phyloP scores from a whole-genome alignment of 2,797 vertebrate species.

The Macropodus opercularis region DNA sequence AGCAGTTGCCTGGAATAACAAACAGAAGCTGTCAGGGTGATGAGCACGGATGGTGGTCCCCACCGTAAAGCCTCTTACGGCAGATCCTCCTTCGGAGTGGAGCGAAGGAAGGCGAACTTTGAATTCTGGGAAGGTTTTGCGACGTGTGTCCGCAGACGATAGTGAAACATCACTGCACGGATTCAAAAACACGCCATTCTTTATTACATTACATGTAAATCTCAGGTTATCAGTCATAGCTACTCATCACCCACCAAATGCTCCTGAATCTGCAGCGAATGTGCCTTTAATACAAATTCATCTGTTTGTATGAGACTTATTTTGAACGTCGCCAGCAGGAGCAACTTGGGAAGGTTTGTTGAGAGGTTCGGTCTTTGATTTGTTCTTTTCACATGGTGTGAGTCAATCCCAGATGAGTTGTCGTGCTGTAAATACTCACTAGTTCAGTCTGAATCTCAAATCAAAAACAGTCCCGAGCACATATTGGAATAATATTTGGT shows the following conservation, averaged over 20 bases:
- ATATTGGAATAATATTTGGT: too few species aligned
- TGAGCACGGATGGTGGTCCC: slow-evolving; percentile 74
- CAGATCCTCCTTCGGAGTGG: slow-evolving; percentile 37
- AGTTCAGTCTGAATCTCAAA: not conserved
- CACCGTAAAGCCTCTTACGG: slow-evolving; percentile 57
- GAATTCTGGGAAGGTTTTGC: slow-evolving; percentile 50
- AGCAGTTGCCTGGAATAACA: slow-evolving; percentile 74
- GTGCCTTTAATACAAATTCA: too few species aligned
- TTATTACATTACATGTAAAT: slow-evolving; percentile 6
- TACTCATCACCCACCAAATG: not conserved
- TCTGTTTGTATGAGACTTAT: not conserved
- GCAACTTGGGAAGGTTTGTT: not conserved
- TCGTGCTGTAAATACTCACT: not conserved
- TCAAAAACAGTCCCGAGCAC: too few species aligned
- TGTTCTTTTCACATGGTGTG: slow-evolving; percentile 8
- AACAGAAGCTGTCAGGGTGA: slow-evolving; percentile 69
- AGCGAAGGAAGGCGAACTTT: slow-evolving; percentile 45
- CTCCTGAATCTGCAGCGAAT: too few species aligned
- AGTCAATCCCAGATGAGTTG: too few species aligned
- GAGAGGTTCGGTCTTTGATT: not conserved
- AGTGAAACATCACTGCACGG: slow-evolving; percentile 41
- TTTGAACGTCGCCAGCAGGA: not conserved
- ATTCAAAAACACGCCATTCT: slow-evolving; percentile 26
- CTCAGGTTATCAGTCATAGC: not conserved
- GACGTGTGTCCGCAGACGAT: slow-evolving; percentile 37